These are phyloP conservation scores for Sycophaga agraensis DNA, from an alignment of 1,140 invertebrate species.

Conservation along the genomic window DNA sequence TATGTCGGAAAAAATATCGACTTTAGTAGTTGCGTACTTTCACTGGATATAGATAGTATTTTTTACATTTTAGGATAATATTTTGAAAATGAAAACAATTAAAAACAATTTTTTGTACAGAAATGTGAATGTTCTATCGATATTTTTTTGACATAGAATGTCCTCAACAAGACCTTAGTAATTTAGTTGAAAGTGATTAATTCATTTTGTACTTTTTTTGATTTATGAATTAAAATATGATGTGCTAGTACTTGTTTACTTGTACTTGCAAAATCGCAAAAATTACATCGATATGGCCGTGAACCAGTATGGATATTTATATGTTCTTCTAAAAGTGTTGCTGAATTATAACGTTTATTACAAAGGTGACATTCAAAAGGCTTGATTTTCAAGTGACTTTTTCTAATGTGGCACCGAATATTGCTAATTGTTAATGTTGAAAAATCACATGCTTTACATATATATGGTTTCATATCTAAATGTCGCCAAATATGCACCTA, in stretches of 20 bases:
- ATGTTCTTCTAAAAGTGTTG: conserved; percentile 40
- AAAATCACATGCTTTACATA: conserved; percentile 55
- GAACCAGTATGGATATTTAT: conserved; percentile 42
- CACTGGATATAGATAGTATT: too few species aligned
- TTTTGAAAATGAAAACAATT: too few species aligned
- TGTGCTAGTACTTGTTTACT: conserved; percentile 41
- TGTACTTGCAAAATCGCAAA: conserved; percentile 37
- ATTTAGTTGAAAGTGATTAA: too few species aligned
- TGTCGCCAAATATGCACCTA: conserved; percentile 47
- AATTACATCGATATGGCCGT: conserved; percentile 38
- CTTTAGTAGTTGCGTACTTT: background rate
- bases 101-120: conserved; percentile 3
- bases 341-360: conserved; percentile 36
- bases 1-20: too few species aligned
- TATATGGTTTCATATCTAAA: conserved; percentile 47
- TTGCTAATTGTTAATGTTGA: conserved; percentile 47
- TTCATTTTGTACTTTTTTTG: conserved; percentile 32
- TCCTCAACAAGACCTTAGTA: too few species aligned
- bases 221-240: conserved; percentile 41
- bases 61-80: too few species aligned
- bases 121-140: too few species aligned
- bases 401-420: conserved; percentile 43
- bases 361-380: conserved; percentile 40
- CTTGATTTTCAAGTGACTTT: conserved; percentile 46
- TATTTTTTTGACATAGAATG: too few species aligned